Evolutionary conservation across 1,140 invertebrate species (phyloP), one percentile per base, ranked within the genome.

Genomic region (Diplogasteroides magnus): DNA sequence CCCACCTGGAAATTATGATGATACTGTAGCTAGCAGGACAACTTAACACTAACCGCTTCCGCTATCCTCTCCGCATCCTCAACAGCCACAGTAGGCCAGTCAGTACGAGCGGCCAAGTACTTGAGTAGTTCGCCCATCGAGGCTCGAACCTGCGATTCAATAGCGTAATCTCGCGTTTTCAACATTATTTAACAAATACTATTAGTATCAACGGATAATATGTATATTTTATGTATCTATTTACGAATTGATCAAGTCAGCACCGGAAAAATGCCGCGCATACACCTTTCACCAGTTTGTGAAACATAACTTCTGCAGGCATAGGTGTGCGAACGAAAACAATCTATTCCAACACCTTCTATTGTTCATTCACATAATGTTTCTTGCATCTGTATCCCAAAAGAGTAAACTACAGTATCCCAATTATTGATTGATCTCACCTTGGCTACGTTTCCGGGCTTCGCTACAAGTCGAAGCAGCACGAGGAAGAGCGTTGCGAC

Each of bases 81-180:
- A 1, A 48, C 19, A 15, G 27, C 2, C 1, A 72, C 67, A 11
- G 13, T 58, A 31, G 61, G 61, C 70, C 70, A 72, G 70, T 72
- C 70, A 3, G 31, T 19, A 19, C 70, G 64, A 1, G 58, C 64
- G 1, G 64, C 61, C 27, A 72, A 29, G 2, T 31, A 31, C 59
- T 68, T 72, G n/a, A 32, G 19, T 19, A 72, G 37, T 25, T 72
- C 70, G 3, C 67, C 27, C 23, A 72, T 67, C 3, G 70, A 72
- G 1, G 70, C 70, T 3, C 61, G 28, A 6, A 70, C 68, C 61
- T 70, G 37, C 55, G 37, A 66, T 14, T 68, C n/a, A n/a, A n/a
- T n/a, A n/a, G n/a, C n/a, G n/a, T n/a, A n/a, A n/a, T n/a, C n/a
- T 11, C 19, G 37, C 37, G 19, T 11, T 19, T 48, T 6, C 37